Evolutionary conservation across 1,140 invertebrate species (phyloP).

Genomic region (Bombus consobrinus): DNA sequence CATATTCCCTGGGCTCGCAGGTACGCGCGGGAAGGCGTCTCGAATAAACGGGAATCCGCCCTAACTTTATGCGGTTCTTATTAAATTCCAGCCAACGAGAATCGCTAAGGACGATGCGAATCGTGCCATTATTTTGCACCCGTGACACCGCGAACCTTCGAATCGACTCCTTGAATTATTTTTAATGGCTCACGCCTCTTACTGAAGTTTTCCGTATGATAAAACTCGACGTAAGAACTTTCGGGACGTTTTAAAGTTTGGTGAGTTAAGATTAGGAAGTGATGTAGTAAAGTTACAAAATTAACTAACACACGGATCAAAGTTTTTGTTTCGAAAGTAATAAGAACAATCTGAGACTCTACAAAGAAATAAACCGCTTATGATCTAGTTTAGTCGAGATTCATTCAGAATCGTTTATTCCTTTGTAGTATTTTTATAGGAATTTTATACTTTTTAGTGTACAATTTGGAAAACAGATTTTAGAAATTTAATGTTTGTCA

Average conservation of each 20-base stretch:
- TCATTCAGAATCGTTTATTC: neutral
- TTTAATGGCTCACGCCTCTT: neutral
- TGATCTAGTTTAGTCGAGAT: neutral
- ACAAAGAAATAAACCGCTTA: no score
- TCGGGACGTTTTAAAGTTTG: neutral
- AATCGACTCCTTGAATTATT: constrained; percentile 26
- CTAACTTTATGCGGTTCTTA: constrained; percentile 73
- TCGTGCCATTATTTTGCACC: constrained; percentile 56
- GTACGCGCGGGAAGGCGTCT: constrained; percentile 41
- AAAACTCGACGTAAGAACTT: neutral
- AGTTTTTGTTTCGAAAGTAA: no score
- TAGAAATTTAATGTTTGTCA: neutral
- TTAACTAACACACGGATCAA: neutral
- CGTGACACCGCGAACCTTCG: constrained; percentile 24
- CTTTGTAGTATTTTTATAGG: neutral
- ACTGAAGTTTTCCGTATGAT: neutral
- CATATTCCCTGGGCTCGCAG: constrained; percentile 28
- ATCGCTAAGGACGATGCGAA: constrained; percentile 69
- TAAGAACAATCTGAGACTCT: no score
- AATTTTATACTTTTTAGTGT: neutral
- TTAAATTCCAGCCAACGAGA: constrained; percentile 73
- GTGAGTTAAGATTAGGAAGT: no score
- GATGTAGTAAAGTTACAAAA: neutral
- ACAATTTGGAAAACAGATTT: neutral
- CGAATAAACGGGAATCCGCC: constrained; percentile 66